phyloP scores from a whole-genome alignment of 1,140 invertebrate species.

The Drosophila saltans region DNA sequence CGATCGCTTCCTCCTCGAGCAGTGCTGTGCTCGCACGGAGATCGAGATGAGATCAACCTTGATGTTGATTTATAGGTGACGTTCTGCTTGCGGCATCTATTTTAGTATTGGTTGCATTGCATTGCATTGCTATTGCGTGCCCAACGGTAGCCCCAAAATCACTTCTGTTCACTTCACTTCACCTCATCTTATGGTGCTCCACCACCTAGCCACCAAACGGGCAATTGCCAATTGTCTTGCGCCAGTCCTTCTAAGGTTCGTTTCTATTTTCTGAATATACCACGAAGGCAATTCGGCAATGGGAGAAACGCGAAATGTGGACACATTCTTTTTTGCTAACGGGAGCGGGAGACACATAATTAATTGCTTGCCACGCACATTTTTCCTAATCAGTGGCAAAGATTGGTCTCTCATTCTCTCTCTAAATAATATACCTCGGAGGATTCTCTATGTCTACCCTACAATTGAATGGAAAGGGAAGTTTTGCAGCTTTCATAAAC shows the following conservation, averaged over 20 bases:
- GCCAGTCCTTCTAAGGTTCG: constrained; percentile 82
- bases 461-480: not conserved
- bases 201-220: constrained; percentile 11
- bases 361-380: constrained; percentile 57
- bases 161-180: not conserved
- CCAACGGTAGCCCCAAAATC: constrained; percentile 30
- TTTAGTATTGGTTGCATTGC: constrained; percentile 53
- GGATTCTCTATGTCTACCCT: constrained; percentile 11
- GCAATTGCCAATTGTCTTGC: constrained; percentile 64
- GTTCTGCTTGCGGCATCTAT: constrained; percentile 63
- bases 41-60: constrained; percentile 76
- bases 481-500: not conserved
- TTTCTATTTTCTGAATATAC: constrained; percentile 85
- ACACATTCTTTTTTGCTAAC: not conserved
- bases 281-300: constrained; percentile 42
- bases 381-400: constrained; percentile 55
- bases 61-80: constrained; percentile 82
- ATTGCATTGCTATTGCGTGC: constrained; percentile 51
- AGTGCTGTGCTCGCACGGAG: constrained; percentile 45
- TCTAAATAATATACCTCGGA: not conserved
- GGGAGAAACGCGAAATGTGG: constrained; percentile 6
- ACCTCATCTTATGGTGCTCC: not conserved
- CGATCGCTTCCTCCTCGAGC: constrained; percentile 72
- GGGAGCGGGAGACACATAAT: constrained; percentile 28
- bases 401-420: constrained; percentile 38